phyloP scores from a whole-genome alignment of 2,113 vertebrate genomes.

The Brachyhypopomus occidentalis region DNA sequence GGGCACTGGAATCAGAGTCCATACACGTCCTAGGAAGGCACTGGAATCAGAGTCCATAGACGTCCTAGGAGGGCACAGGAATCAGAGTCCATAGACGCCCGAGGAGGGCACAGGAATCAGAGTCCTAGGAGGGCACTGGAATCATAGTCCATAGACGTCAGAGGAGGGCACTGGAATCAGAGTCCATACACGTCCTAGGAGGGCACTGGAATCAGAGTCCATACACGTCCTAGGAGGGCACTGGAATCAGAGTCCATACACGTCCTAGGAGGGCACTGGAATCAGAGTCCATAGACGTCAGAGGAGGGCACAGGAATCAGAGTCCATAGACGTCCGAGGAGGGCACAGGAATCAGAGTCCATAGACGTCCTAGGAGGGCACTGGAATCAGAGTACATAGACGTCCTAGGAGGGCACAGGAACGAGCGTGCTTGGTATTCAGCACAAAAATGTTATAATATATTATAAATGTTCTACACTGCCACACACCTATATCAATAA shows the following conservation, averaged over 20 bases:
- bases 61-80: background rate
- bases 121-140: background rate
- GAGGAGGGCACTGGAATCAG: too few species aligned
- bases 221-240: too few species aligned
- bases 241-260: too few species aligned
- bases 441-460: slow-evolving; percentile 27
- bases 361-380: too few species aligned
- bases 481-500: slow-evolving; percentile 20
- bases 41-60: too few species aligned
- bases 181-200: too few species aligned
- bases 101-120: too few species aligned
- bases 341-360: background rate
- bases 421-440: background rate
- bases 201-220: background rate
- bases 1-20: background rate
- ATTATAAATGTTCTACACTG: slow-evolving; percentile 9
- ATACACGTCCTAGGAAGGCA: too few species aligned
- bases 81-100: background rate
- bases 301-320: too few species aligned
- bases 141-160: background rate
- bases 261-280: background rate
- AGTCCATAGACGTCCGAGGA: too few species aligned
- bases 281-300: background rate
- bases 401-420: too few species aligned
- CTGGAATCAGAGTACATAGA: too few species aligned